Base-by-base conservation (phyloP, 2,888 invertebrate genomes). In the Orthosia cruda region DNA sequence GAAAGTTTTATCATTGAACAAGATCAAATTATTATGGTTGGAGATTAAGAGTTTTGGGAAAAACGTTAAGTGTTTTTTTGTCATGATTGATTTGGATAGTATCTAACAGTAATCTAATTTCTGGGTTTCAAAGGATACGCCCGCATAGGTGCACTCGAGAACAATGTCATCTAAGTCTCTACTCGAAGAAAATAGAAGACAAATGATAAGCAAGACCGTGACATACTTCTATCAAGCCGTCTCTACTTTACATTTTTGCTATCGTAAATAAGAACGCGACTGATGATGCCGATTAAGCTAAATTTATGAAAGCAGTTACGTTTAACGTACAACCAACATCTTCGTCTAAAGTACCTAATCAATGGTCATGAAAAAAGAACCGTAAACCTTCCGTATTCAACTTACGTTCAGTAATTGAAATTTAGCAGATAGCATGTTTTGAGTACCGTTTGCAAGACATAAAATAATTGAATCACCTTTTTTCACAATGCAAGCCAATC, bases 141-240 rank as follows among this genome's bases (percentile, higher is more conserved):
- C 59, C 45, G 18, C 12, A 55, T 52, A 68, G 40, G 20, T 73
- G 68, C 54, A 64, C 23, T 74, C 62, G 32, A 59, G 54, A 50
- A 20, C 20, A 32, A 57, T n/a, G 32, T 66, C 26, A 12, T 64
- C 20, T 57, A 45, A 69, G 45, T 54, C 12, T 32, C 52, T 47
- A 62, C 55, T 59, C 52, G 15, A 52, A 62, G 65, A 57, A 75
- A 77, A 70, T 63, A 72, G 16, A 73, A 74, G 67, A 63, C 75
- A 71, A 73, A 71, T 59, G 40, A 66, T 63, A 71, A 79, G 64
- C 26, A 58, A 26, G 63, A 64, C 87, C 86, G 57, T 86, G 86
- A 83, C 86, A 81, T 71, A 71, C 55, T 86, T 85, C 61, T 49
- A 59, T 68, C 40, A 73, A 69, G 49, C 75, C 57, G 55, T 45